Evolutionary conservation across 2,113 vertebrate species (phyloP).

Genomic region (Sphaerodactylus townsendi): DNA sequence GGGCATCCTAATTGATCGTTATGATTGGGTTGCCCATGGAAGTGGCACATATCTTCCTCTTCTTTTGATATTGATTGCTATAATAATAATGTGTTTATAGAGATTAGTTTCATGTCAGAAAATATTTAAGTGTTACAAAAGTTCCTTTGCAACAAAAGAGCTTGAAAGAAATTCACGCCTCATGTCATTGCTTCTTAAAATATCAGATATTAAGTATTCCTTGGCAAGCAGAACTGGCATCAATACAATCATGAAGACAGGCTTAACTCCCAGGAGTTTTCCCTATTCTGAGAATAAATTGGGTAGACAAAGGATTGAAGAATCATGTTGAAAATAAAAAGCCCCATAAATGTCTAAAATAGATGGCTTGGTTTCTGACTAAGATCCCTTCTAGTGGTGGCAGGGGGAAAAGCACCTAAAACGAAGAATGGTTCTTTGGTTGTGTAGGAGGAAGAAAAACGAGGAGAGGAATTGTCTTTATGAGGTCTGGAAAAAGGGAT

Average conservation of each 20-base stretch:
- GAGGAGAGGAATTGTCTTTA: no score
- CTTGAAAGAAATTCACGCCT: slow-evolving; percentile 57
- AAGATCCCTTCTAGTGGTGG: no score
- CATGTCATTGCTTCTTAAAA: slow-evolving; percentile 63
- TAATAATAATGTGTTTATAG: slow-evolving; percentile 33
- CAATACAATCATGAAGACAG: slow-evolving; percentile 11
- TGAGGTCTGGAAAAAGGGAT: no score
- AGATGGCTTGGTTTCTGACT: no score
- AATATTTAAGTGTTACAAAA: slow-evolving; percentile 28
- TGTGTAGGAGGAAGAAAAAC: no score
- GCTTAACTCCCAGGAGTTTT: neutral
- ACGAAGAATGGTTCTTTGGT: no score
- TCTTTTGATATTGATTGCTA: slow-evolving; percentile 3
- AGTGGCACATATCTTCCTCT: neutral
- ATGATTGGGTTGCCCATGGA: neutral
- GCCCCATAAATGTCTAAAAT: no score
- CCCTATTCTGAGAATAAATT: no score
- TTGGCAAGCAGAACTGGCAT: slow-evolving; percentile 51
- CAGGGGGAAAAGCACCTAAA: no score
- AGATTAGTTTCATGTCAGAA: slow-evolving; percentile 31
- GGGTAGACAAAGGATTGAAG: no score
- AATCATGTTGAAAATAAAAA: no score
- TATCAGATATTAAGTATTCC: slow-evolving; percentile 59
- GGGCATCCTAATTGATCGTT: neutral
- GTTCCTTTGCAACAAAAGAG: slow-evolving; percentile 64